Evolutionary conservation across 1,140 invertebrate genomes (phyloP).

Genomic region (Colletes latitarsis): DNA sequence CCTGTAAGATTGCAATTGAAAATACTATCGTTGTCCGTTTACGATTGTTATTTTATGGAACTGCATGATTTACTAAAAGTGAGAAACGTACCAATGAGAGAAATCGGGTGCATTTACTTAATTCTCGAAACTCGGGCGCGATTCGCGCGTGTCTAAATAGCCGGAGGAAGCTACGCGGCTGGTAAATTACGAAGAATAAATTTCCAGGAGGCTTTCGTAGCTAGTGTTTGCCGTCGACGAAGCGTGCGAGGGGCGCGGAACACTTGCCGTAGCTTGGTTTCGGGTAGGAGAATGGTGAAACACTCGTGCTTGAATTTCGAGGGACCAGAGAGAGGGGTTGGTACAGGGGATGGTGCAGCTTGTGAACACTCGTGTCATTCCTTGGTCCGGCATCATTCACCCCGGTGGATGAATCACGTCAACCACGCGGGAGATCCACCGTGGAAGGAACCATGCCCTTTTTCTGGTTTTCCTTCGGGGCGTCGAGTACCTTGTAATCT

Average conservation of each 20-base stretch:
- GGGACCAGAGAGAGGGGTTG: conserved; percentile 54
- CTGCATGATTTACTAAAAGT: no score
- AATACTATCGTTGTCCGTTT: no score
- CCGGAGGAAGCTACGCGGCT: background rate
- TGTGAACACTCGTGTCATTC: conserved; percentile 78
- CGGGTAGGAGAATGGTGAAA: conserved; percentile 38
- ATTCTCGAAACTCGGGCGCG: no score
- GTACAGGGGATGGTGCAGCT: conserved; percentile 69
- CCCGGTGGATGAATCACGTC: conserved; percentile 59
- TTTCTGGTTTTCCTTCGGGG: conserved; percentile 10
- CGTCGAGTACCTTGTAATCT: background rate
- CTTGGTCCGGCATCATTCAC: conserved; percentile 70
- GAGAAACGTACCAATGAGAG: no score
- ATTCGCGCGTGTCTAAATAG: background rate
- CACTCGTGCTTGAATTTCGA: conserved; percentile 58
- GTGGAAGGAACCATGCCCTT: conserved; percentile 37
- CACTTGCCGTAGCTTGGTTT: conserved; percentile 54
- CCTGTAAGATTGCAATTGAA: no score
- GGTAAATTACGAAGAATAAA: background rate
- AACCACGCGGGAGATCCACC: conserved; percentile 14
- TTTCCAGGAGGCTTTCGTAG: background rate
- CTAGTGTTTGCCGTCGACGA: conserved; percentile 45
- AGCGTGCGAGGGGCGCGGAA: conserved; percentile 32
- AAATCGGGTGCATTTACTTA: no score
- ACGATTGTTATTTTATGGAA: no score